Conservation (phyloP, 2,888 invertebrate genomes). For the Caenorhabditis panamensis region DNA sequence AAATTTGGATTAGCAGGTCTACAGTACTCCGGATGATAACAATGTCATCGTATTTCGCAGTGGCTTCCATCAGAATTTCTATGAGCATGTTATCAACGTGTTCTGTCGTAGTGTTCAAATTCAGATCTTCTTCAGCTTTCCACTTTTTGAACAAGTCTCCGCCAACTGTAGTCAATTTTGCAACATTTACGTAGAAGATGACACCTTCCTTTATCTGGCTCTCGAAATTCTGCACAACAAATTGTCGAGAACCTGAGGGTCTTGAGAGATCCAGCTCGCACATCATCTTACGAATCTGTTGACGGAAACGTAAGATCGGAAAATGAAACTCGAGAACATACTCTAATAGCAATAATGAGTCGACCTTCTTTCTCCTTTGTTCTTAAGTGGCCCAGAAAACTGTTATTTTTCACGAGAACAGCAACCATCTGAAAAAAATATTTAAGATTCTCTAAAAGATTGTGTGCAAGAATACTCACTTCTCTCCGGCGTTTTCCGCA, state of each 20-base stretch:
- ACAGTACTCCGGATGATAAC: constrained; percentile 37
- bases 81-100: constrained; percentile 40
- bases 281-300: constrained; percentile 53
- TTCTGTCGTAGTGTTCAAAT: constrained; percentile 33
- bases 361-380: constrained; percentile 53
- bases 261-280: constrained; percentile 49
- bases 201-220: constrained; percentile 28
- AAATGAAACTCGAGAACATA: too few species aligned
- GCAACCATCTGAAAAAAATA: constrained; percentile 31
- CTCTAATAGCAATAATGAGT: constrained; percentile 39
- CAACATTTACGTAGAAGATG: constrained; percentile 44
- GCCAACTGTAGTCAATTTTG: constrained; percentile 31
- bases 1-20: constrained; percentile 31
- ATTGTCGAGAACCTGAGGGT: constrained; percentile 56
- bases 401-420: constrained; percentile 34
- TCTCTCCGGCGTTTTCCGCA: constrained; percentile 47
- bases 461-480: constrained; percentile 16
- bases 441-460: background rate
- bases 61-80: constrained; percentile 48
- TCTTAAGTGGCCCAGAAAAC: constrained; percentile 47
- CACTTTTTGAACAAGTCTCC: constrained; percentile 63
- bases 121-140: constrained; percentile 39
- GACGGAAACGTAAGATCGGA: too few species aligned
- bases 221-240: constrained; percentile 61
- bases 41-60: constrained; percentile 56